phyloP scores from a whole-genome alignment of 1,140 invertebrate genomes.

The Drosophila sucinea region DNA sequence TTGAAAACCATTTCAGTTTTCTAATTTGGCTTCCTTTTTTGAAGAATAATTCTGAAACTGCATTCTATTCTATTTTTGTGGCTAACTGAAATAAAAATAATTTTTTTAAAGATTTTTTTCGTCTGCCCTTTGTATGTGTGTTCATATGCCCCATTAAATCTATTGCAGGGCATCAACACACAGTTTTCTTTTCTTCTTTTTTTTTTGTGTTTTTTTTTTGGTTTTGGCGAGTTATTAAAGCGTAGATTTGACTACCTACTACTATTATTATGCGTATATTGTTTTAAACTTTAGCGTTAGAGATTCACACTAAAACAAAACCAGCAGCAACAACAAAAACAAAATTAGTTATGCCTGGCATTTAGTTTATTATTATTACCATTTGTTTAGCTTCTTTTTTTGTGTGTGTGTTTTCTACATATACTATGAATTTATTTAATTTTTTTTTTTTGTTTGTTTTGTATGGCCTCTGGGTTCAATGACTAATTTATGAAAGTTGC shows the following conservation, averaged over 20 bases:
- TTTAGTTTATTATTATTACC: slow-evolving; percentile 60
- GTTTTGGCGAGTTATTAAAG: slow-evolving; percentile 67
- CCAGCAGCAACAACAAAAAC: slow-evolving; percentile 36
- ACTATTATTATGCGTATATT: slow-evolving; percentile 65
- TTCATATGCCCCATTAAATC: slow-evolving; percentile 20
- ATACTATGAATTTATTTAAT: not conserved
- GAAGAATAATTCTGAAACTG: no score
- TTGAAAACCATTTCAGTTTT: no score
- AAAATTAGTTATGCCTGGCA: slow-evolving; percentile 67
- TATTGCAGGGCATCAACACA: slow-evolving; percentile 34
- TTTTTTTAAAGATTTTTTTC: no score
- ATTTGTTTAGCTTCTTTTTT: slow-evolving; percentile 24
- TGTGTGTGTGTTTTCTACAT: no score
- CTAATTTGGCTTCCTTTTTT: no score
- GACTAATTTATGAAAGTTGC: slow-evolving; percentile 78
- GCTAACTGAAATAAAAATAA: no score
- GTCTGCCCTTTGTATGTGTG: not conserved
- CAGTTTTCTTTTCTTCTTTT: not conserved
- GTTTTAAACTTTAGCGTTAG: slow-evolving; percentile 60
- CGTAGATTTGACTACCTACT: slow-evolving; percentile 53
- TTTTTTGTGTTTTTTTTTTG: not conserved
- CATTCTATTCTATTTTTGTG: no score
- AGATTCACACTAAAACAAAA: slow-evolving; percentile 71
- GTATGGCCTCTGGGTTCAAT: slow-evolving; percentile 55
- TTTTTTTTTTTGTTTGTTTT: slow-evolving; percentile 26